Conservation (phyloP, 2,888 invertebrate genomes). For the Heliconius cydno region DNA sequence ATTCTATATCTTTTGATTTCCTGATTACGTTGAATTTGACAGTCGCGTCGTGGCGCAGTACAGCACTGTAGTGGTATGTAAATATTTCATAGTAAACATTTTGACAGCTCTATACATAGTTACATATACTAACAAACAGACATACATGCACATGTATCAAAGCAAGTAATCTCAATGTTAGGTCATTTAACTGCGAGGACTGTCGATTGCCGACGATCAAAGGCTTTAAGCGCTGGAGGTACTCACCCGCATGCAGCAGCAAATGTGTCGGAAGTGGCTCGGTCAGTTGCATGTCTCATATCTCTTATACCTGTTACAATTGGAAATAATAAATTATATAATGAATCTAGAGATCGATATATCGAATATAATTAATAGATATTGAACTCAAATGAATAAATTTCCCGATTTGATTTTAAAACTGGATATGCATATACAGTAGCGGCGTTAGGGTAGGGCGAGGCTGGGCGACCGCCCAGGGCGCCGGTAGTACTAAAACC, state of each 20-base stretch:
- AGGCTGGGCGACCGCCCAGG: no score
- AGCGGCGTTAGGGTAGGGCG: no score
- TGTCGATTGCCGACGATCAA: slow-evolving; percentile 1
- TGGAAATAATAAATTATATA: neutral
- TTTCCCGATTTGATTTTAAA: no score
- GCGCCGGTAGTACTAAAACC: no score
- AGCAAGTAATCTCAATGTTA: neutral
- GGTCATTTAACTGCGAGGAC: neutral
- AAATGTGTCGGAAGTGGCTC: slow-evolving; percentile 14
- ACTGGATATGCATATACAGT: no score
- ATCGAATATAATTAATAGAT: no score
- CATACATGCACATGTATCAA: neutral
- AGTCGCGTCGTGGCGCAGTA: no score
- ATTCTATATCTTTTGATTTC: neutral
- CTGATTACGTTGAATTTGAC: neutral
- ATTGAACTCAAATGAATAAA: no score
- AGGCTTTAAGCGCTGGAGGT: slow-evolving; percentile 12
- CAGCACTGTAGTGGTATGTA: no score
- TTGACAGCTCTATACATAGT: neutral
- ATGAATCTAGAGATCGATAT: neutral
- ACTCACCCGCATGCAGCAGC: slow-evolving; percentile 21
- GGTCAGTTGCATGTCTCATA: neutral
- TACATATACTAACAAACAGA: neutral
- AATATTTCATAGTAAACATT: neutral
- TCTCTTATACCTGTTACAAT: neutral